These are phyloP conservation scores for Pyrgus malvae DNA, from an alignment of 2,888 invertebrate species.

Conservation along the genomic window DNA sequence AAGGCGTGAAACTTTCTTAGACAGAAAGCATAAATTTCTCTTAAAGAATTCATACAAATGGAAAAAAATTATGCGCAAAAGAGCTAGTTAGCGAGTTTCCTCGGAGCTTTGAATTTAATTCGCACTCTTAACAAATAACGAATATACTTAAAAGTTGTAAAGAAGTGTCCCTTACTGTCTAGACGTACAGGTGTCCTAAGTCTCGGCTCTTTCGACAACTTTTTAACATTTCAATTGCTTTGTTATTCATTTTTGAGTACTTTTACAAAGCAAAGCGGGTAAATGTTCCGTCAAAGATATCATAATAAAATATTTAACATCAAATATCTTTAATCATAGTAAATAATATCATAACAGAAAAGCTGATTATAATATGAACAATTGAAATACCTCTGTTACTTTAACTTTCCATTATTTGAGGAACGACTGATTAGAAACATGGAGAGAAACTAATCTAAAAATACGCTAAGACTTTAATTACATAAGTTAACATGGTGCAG, in stretches of 20 bases:
- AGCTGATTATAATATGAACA: no score
- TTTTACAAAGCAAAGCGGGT: no score
- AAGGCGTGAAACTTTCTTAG: neutral
- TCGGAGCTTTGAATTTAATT: constrained; percentile 33
- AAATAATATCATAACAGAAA: no score
- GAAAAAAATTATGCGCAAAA: neutral
- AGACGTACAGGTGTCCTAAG: constrained; percentile 60
- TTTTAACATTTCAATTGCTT: neutral
- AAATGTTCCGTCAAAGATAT: no score
- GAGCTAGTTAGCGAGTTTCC: constrained; percentile 22
- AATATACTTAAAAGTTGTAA: constrained; percentile 38
- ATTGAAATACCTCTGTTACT: no score
- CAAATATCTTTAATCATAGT: no score
- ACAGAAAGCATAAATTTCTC: neutral
- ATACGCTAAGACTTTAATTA: no score
- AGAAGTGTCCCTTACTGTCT: constrained; percentile 47
- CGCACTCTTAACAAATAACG: constrained; percentile 40
- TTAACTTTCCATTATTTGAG: no score
- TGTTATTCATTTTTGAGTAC: constrained; percentile 7
- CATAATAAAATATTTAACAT: no score
- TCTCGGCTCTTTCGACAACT: neutral
- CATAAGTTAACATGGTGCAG: no score
- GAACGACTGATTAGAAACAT: no score
- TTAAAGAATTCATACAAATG: neutral
- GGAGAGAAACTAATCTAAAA: no score